Base-by-base conservation (phyloP, 2,888 invertebrate genomes). In the Endomychus coccineus region DNA sequence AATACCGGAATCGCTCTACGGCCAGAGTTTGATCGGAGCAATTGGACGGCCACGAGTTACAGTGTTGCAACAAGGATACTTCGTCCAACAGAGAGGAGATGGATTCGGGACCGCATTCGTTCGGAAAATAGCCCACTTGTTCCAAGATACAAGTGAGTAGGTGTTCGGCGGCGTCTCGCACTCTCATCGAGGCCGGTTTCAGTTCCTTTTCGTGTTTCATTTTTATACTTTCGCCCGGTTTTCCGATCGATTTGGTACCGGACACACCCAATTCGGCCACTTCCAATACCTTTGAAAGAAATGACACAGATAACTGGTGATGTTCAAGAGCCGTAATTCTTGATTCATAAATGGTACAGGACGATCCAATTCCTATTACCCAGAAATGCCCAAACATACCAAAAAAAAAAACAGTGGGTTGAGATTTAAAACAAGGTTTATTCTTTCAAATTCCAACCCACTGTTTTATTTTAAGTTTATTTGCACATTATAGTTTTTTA, bases 201-300 rank as follows among this genome's bases (percentile, higher is more conserved):
- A 94, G 63, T 65, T 92, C 90, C 60, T 97, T 97, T 49, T 94
- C 91, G 49, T 92, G 91, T 62, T 96, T 96, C 77, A 89, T 84
- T 64, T 87, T 87, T 0, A 90, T 78, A 7, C 83, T 78, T 56
- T 94, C 94, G 4, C 89, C 88, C 0, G 85, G 84, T 66, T 92
- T 91, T 43, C 82, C 82, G 28, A 80, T 72, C 37, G 85, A 85
- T 68, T 95, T 96, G 4, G 89, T 82, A 10, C 98, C 98, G 0
- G 96, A 95, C 36, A 98, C 90, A 35, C 98, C 98, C 15, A 97
- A 75, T 64, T 98, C 97, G 2, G 96, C 90, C 1, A 96, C 95
- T 69, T 98, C 96, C 43, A 97, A 74, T 16, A 65, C 59, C 61
- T n/a, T n/a, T n/a, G n/a, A n/a, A n/a, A n/a, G n/a, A n/a, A n/a